Percentiles rank a stretch among this genome's conserved stretches.
phyloP scores from a whole-genome alignment of 1,140 invertebrate genomes.

The Drosophila ficusphila region DNA sequence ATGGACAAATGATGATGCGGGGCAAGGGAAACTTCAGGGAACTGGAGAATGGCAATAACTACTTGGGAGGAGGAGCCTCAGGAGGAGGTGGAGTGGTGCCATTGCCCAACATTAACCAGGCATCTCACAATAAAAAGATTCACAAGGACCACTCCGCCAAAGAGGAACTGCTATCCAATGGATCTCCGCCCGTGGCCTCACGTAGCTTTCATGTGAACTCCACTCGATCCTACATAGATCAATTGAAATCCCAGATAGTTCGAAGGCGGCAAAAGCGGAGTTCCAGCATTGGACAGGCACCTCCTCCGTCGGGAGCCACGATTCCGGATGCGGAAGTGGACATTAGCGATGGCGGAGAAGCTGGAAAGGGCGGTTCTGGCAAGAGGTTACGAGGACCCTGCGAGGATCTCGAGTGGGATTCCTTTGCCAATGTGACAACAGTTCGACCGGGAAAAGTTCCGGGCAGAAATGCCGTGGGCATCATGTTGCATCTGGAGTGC shows the following conservation, averaged over 20 bases:
- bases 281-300: slow-evolving; percentile 34
- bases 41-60: slow-evolving; percentile 25
- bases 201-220: slow-evolving; percentile 35
- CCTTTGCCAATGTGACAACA: slow-evolving; percentile 75
- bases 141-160: slow-evolving; percentile 33
- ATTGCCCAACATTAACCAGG: slow-evolving; percentile 60
- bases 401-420: slow-evolving; percentile 83
- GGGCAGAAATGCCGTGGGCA: slow-evolving; percentile 86
- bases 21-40: slow-evolving; percentile 55
- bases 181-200: background rate
- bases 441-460: slow-evolving; percentile 80
- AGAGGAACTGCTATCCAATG: slow-evolving; percentile 27
- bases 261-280: slow-evolving; percentile 64
- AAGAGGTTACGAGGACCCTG: slow-evolving; percentile 85
- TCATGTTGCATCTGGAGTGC: slow-evolving; percentile 89
- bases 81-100: slow-evolving; percentile 20
- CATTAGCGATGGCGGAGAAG: slow-evolving; percentile 59
- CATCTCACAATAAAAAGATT: slow-evolving; percentile 30
- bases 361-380: slow-evolving; percentile 46
- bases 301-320: slow-evolving; percentile 19
- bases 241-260: slow-evolving; percentile 76
- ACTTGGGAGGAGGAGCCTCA: background rate
- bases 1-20: slow-evolving; percentile 52
- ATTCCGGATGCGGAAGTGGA: slow-evolving; percentile 57
- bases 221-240: slow-evolving; percentile 61